Base-by-base conservation (phyloP, 2,888 invertebrate species). In the Ophonus ardosiacus region DNA sequence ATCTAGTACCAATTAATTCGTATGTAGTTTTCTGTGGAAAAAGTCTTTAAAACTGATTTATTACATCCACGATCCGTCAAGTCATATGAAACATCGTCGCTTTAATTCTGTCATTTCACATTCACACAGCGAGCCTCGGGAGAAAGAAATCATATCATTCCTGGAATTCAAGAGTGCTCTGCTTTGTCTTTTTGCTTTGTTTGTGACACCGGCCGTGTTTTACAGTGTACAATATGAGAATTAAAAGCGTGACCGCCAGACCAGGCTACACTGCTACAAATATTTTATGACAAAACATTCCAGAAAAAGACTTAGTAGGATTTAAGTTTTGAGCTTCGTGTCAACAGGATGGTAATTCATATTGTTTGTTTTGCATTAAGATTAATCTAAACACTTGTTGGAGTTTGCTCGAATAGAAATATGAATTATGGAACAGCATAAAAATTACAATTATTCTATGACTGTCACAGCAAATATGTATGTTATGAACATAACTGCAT, bases 231-330 rank as follows among this genome's bases (percentile, higher is more conserved):
- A 43, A 15, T 17, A 40, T 40, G 43, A 74, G 71, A 43, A 74
- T 43, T 40, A 40, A 74, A 74, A 74, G 13, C 43, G 43, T 13
- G 8, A 31, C 31, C 31, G 31, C 10, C 71, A 18, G 13, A 63
- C 18, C 15, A 17, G 31, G 71, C 31, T 21, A 56, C 57, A 43
- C 74, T 51, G 43, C 8, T 83, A 76, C 40, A 83, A 61, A 83
- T 83, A 83, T 76, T 74, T 83, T 83, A 83, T 76, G 83, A 83
- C 59, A 61, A 83, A 57, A 83, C 57, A 65, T 81, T 81, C 68
- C 21, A 65, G 65, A 68, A 51, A 15, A 63, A 31, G 31, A 81
- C 63, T 65, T 31, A 31, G 31, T 51, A 18, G 59, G 81, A 81
- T 65, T 81, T 81, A 51, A 81, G 15, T 81, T 40, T 59, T 68